Base-by-base conservation (phyloP, 2,888 invertebrate species). In the Andrena minutula region DNA sequence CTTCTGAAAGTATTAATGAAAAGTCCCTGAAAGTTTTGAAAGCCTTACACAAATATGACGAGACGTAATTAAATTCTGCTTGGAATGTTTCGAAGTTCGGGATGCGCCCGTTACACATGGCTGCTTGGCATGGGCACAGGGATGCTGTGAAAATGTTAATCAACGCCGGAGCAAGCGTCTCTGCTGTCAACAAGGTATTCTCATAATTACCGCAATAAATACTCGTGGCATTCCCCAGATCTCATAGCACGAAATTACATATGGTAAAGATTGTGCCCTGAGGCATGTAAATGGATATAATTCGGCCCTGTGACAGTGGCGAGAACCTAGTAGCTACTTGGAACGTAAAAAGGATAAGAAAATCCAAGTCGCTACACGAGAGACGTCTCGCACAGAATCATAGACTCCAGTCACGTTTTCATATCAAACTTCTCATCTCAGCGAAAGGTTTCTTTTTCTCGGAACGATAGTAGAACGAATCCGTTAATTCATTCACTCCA, bases 81-180 rank as follows among this genome's bases (percentile, higher is more conserved):
- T 60, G 28, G 35, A 20, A 51, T 75, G 58, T 85, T 94, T 94
- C 41, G 56, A 94, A 97, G 96, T 96, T 96, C 89, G 97, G 96
- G 65, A 97, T 97, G 96, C 94, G 96, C 56, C 96, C 97, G 0
- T 93, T 97, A 51, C 94, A 96, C 87, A 97, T 97, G 97, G 96
- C 96, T 0, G 96, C 96, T 3, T 96, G 96, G 96, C 96, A 97
- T 90, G 96, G 97, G 1, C 96, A 97, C 89, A 95, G 95, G 32
- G 95, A 95, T 65, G 96, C 96, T n/a, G 96, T 96, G 58, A 95
- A 96, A 93, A 94, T 96, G 87, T 95, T 97, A 68, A 96, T 97
- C 80, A 95, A 95, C 89, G 95, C 96, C 23, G 97, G 96, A 4
- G 96, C 96, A 77, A 96, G 95, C 88, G 95, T 96, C 61, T 96